These are phyloP conservation scores for Amblyjoppa proteus DNA, from an alignment of 2,888 invertebrate genomes.

Conservation along the genomic window DNA sequence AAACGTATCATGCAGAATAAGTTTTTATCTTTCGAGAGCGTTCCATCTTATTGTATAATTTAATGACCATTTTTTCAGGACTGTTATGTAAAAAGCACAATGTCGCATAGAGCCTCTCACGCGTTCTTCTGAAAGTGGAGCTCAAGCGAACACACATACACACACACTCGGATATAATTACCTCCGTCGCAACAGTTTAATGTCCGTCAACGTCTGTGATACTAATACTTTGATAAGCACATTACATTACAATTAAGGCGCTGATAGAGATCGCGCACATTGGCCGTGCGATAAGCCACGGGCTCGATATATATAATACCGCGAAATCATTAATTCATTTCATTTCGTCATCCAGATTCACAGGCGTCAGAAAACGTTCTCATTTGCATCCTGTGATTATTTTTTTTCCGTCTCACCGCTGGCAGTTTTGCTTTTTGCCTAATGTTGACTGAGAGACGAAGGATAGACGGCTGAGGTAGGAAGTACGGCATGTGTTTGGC, in stretches of 20 bases:
- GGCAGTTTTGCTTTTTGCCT: background rate
- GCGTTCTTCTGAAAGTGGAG: background rate
- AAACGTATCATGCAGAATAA: background rate
- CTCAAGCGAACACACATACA: background rate
- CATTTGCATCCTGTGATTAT: background rate
- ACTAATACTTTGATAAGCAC: background rate
- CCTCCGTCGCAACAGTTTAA: background rate
- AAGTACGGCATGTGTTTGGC: background rate
- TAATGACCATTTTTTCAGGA: background rate
- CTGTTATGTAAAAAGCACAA: background rate
- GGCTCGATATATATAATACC: background rate
- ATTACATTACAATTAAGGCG: background rate
- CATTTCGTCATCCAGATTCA: background rate
- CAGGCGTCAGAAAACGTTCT: background rate
- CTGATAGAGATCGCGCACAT: background rate
- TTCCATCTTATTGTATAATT: background rate
- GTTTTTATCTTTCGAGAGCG: background rate
- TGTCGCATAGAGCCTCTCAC: background rate
- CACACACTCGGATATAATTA: background rate
- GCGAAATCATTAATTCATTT: background rate
- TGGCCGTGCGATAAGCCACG: background rate
- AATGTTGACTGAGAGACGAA: conserved; percentile 1
- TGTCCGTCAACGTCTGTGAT: background rate
- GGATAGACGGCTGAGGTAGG: background rate
- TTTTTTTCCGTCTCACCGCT: background rate